These are phyloP conservation scores for Germaria angustata DNA, from an alignment of 2,888 invertebrate species.

Conservation along the genomic window DNA sequence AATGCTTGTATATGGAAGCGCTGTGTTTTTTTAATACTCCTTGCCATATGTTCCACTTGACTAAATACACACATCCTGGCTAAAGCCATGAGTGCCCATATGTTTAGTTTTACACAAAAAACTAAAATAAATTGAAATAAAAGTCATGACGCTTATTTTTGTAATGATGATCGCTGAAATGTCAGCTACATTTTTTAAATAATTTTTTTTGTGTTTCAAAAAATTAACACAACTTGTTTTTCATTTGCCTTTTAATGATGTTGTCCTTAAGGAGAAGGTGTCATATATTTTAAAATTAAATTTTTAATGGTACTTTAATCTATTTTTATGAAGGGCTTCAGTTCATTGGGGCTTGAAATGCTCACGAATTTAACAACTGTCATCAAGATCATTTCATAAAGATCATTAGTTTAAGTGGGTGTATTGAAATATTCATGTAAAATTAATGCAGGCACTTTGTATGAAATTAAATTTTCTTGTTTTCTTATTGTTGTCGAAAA, in stretches of 20 bases:
- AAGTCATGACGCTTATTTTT: background rate
- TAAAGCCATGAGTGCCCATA: slow-evolving; percentile 31
- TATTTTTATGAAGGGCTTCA: slow-evolving; percentile 11
- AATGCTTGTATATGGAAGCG: background rate
- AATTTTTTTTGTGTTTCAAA: background rate
- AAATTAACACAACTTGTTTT: slow-evolving; percentile 21
- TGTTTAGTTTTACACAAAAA: background rate
- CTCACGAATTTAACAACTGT: slow-evolving; percentile 44
- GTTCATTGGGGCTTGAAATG: background rate
- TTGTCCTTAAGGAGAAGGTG: slow-evolving; percentile 27
- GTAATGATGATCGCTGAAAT: slow-evolving; percentile 18
- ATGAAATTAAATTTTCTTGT: background rate
- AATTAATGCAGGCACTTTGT: background rate
- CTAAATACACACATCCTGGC: background rate
- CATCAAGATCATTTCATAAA: slow-evolving; percentile 27
- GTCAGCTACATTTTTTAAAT: slow-evolving; percentile 12
- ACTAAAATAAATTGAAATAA: background rate
- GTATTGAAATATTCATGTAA: background rate
- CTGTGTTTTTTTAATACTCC: background rate
- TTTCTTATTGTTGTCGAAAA: no score
- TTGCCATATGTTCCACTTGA: slow-evolving; percentile 22
- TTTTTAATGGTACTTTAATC: slow-evolving; percentile 52
- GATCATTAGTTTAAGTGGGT: background rate
- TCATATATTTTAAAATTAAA: slow-evolving; percentile 44
- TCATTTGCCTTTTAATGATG: background rate